Conservation (phyloP, 2,888 invertebrate genomes). For the Spisula solida region DNA sequence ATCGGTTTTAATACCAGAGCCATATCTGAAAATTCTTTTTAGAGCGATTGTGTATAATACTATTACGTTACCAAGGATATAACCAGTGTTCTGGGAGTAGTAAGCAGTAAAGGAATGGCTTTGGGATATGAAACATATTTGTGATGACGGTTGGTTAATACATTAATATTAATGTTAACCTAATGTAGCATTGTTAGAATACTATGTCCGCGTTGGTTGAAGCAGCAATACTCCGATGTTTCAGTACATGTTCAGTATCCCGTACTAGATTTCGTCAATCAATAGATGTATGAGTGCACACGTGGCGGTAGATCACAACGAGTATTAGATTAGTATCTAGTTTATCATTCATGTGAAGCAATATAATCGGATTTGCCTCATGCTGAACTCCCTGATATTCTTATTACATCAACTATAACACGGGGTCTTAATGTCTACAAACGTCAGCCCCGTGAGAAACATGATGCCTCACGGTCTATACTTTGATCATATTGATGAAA, state of each 20-base stretch:
- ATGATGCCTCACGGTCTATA: not conserved
- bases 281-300: not conserved
- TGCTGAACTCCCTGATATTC: not conserved
- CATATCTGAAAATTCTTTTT: not conserved
- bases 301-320: not conserved
- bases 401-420: not conserved
- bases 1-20: not conserved
- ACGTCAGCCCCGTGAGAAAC: not conserved
- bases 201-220: not conserved
- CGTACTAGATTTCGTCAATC: not conserved
- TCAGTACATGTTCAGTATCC: not conserved
- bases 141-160: not conserved
- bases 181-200: not conserved
- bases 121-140: not conserved
- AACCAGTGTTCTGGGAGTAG: not conserved
- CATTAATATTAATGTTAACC: not conserved
- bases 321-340: not conserved
- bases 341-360: not conserved
- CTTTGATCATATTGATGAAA: not conserved
- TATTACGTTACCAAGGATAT: conserved; percentile 8
- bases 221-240: not conserved
- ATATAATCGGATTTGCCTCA: not conserved
- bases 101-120: not conserved
- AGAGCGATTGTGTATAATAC: not conserved
- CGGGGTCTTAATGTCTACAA: not conserved